phyloP scores from a whole-genome alignment of 2,888 invertebrate genomes.

The Argyra leucocephala region DNA sequence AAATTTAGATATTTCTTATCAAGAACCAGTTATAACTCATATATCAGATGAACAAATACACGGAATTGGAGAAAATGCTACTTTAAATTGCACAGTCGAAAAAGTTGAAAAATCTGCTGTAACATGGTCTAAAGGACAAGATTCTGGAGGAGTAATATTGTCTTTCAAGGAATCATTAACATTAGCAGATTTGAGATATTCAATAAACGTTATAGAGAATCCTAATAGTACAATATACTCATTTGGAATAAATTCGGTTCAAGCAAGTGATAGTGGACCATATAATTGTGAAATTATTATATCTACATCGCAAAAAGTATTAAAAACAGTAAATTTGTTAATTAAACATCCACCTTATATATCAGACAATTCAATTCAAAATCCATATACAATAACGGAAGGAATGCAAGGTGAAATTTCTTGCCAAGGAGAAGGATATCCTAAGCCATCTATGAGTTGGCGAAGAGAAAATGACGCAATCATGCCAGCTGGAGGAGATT shows the following conservation, averaged over 20 bases:
- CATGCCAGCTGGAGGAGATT: conserved; percentile 38
- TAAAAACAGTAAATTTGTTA: conserved; percentile 33
- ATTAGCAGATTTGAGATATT: conserved; percentile 36
- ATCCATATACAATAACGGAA: conserved; percentile 33
- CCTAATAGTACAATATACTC: conserved; percentile 33
- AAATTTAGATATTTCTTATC: conserved; percentile 17
- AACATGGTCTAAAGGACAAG: conserved; percentile 38
- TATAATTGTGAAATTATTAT: conserved; percentile 42
- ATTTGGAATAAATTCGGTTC: conserved; percentile 36
- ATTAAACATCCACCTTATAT: conserved; percentile 40
- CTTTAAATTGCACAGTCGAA: conserved; percentile 40
- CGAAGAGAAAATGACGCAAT: conserved; percentile 53
- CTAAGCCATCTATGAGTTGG: conserved; percentile 61
- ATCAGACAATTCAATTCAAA: conserved; percentile 33
- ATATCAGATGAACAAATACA: conserved; percentile 22
- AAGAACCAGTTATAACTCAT: conserved; percentile 20
- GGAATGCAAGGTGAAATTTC: conserved; percentile 44
- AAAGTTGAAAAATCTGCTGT: conserved; percentile 36
- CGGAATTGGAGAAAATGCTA: conserved; percentile 35
- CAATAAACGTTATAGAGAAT: conserved; percentile 30
- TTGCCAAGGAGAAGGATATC: conserved; percentile 69
- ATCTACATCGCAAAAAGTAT: conserved; percentile 35
- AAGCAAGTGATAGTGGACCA: conserved; percentile 37
- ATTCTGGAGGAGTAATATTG: conserved; percentile 33
- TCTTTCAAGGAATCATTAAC: conserved; percentile 36